Conservation (phyloP, 2,888 invertebrate species). For the Rapana venosa region DNA sequence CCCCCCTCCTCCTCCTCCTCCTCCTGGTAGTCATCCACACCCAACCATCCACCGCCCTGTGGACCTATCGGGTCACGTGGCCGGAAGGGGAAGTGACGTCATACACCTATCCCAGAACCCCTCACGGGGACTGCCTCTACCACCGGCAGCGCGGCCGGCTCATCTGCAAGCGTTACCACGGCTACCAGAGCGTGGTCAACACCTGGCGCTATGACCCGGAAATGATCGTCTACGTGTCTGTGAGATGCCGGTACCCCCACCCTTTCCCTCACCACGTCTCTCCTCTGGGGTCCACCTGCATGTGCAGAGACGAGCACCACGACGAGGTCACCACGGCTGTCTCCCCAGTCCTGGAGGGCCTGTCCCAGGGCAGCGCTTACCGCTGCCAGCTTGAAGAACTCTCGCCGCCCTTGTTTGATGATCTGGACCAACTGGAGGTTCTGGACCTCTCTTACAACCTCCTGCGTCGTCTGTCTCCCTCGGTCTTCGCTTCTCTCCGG, state of each 20-base stretch:
- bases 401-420: slow-evolving; percentile 28
- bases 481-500: slow-evolving; percentile 12
- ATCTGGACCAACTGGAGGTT: slow-evolving; percentile 36
- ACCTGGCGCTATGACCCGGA: slow-evolving; percentile 43
- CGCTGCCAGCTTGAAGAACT: slow-evolving; percentile 42
- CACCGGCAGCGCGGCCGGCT: slow-evolving; percentile 28
- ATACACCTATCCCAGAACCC: slow-evolving; percentile 39
- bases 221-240: slow-evolving; percentile 42
- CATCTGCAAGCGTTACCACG: slow-evolving; percentile 47
- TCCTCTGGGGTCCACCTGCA: not conserved
- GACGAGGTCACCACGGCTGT: not conserved
- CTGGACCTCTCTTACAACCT: slow-evolving; percentile 41
- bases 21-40: not conserved
- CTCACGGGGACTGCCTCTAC: slow-evolving; percentile 46
- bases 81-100: slow-evolving; percentile 38
- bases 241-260: slow-evolving; percentile 37
- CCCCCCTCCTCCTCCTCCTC: not conserved
- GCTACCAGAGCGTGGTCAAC: slow-evolving; percentile 40
- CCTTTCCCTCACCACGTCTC: slow-evolving; percentile 15
- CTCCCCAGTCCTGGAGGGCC: not conserved
- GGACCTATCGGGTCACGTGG: slow-evolving; percentile 41
- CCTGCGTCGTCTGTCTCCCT: slow-evolving; percentile 6
- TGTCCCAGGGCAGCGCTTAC: not conserved
- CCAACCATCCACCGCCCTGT: not conserved
- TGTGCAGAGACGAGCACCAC: slow-evolving; percentile 29